phyloP scores from a whole-genome alignment of 2,888 invertebrate species.

The Abrostola triplasia region DNA sequence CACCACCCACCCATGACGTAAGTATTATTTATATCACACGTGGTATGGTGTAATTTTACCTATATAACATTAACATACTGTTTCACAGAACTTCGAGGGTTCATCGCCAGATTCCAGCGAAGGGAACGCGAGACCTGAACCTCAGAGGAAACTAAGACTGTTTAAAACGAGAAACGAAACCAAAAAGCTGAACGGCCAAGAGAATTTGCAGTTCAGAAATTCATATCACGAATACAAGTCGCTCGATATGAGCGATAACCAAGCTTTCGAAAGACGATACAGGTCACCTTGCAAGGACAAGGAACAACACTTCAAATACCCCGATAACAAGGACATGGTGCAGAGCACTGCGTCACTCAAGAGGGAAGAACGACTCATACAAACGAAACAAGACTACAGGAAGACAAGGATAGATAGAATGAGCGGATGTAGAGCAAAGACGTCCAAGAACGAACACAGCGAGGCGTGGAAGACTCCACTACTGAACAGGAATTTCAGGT shows the following conservation, averaged over 20 bases:
- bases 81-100: constrained; percentile 80
- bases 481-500: constrained; percentile 82
- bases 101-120: constrained; percentile 89
- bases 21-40: constrained; percentile 52
- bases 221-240: constrained; percentile 79
- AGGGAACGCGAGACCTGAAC: constrained; percentile 83
- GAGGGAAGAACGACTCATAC: constrained; percentile 84
- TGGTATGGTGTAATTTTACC: neutral
- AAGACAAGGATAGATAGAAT: constrained; percentile 84
- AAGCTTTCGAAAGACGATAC: constrained; percentile 80
- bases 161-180: constrained; percentile 93
- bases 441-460: constrained; percentile 79
- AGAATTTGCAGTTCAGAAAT: constrained; percentile 73
- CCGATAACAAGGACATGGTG: constrained; percentile 80
- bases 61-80: neutral
- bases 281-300: constrained; percentile 82
- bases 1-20: constrained; percentile 86
- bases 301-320: constrained; percentile 81
- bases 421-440: constrained; percentile 84
- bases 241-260: constrained; percentile 74
- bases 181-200: constrained; percentile 85
- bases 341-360: constrained; percentile 80
- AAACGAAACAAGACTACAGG: constrained; percentile 84
- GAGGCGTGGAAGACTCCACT: constrained; percentile 85
- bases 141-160: constrained; percentile 89